A percentile compares a stretch with the other conserved stretches of the same genome.
These are phyloP conservation scores for Pristionchus japonicus DNA, from an alignment of 2,888 invertebrate species.

Conservation along the genomic window DNA sequence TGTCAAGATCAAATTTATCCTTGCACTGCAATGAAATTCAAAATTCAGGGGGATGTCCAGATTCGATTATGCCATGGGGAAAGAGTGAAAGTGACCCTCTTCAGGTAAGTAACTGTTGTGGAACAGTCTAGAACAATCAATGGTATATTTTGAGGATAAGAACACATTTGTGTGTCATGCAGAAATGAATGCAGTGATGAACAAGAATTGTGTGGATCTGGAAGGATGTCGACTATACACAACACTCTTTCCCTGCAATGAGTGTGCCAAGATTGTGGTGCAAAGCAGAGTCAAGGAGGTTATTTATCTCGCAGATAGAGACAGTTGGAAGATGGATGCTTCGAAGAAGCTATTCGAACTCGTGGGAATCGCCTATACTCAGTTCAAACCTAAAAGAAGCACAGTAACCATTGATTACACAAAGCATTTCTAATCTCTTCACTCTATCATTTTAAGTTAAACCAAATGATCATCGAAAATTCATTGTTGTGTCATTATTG, in stretches of 20 bases:
- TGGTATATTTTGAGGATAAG: slow-evolving; percentile 85
- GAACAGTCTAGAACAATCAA: not conserved
- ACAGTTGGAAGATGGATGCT: slow-evolving; percentile 45
- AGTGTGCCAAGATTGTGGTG: slow-evolving; percentile 96
- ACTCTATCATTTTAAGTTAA: too few relatives aligned
- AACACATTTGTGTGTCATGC: slow-evolving; percentile 95
- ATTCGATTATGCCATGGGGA: slow-evolving; percentile 91
- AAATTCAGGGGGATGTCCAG: slow-evolving; percentile 81
- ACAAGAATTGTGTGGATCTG: slow-evolving; percentile 87
- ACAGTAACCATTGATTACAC: slow-evolving; percentile 34
- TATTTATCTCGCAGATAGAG: slow-evolving; percentile 34
- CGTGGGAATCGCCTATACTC: slow-evolving; percentile 22
- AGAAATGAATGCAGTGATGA: slow-evolving; percentile 95
- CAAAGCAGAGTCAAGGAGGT: slow-evolving; percentile 78
- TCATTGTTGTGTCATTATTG: not conserved
- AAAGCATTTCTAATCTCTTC: not conserved
- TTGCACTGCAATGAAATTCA: not conserved
- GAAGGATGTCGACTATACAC: slow-evolving; percentile 89
- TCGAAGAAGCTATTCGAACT: slow-evolving; percentile 23
- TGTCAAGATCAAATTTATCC: not conserved
- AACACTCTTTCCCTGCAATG: slow-evolving; percentile 94
- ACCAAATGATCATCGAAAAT: too few relatives aligned
- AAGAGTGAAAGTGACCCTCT: slow-evolving; percentile 80
- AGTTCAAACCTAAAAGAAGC: not conserved
- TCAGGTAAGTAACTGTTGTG: not conserved